Conservation (phyloP, 1,140 invertebrate genomes). For the Proales similis region DNA sequence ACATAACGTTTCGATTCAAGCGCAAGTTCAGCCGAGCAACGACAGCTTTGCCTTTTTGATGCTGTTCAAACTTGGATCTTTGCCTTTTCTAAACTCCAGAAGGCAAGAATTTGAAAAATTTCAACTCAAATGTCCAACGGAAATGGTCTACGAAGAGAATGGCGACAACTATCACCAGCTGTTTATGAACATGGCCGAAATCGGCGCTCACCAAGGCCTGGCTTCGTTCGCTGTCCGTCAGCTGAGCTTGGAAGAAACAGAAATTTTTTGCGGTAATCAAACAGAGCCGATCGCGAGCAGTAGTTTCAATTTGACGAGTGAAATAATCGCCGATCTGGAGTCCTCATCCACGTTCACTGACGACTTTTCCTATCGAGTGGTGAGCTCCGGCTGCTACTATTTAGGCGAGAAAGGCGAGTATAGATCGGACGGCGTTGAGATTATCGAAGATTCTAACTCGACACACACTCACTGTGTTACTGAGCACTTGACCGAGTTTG, state of each 20-base stretch:
- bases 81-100: too few species aligned
- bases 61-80: too few species aligned
- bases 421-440: constrained; percentile 42
- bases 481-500: constrained; percentile 52
- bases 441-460: constrained; percentile 41
- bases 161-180: constrained; percentile 3
- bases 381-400: constrained; percentile 39
- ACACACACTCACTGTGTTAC: constrained; percentile 43
- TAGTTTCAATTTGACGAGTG: constrained; percentile 39
- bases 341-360: constrained; percentile 39
- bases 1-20: too few species aligned
- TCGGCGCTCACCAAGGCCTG: too few species aligned
- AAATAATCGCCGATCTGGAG: neutral
- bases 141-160: too few species aligned
- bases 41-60: too few species aligned
- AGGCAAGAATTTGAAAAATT: too few species aligned
- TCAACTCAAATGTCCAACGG: too few species aligned
- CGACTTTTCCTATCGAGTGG: constrained; percentile 39
- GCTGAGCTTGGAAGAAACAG: too few species aligned
- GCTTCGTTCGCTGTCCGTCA: neutral
- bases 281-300: too few species aligned
- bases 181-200: constrained; percentile 4
- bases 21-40: too few species aligned
- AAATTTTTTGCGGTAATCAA: too few species aligned
- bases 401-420: constrained; percentile 40